Evolutionary conservation across 2,888 invertebrate genomes (phyloP).

Genomic region (Stenotaenia linearis): DNA sequence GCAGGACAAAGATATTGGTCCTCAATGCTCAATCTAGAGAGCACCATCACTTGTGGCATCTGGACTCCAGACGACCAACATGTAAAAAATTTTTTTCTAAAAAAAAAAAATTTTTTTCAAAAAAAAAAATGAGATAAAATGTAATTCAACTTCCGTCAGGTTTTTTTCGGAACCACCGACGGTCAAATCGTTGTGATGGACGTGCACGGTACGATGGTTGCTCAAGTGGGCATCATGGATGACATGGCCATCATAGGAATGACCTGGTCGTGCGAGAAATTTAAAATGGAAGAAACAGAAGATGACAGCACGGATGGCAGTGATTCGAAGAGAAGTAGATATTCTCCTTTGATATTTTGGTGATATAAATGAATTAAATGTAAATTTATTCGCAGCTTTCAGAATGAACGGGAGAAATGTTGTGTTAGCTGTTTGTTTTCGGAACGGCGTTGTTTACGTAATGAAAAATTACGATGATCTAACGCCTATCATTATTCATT

Average conservation of each 20-base stretch:
- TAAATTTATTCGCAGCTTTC: neutral
- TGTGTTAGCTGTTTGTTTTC: constrained; percentile 79
- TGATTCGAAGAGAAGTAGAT: neutral
- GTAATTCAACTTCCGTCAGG: constrained; percentile 50
- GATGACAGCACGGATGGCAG: constrained; percentile 35
- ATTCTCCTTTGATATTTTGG: neutral
- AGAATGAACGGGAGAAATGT: constrained; percentile 54
- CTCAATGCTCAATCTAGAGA: constrained; percentile 88
- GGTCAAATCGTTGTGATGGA: constrained; percentile 96
- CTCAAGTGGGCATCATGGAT: constrained; percentile 74
- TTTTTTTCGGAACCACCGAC: constrained; percentile 90
- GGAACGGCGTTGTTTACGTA: constrained; percentile 82
- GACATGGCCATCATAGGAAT: constrained; percentile 81
- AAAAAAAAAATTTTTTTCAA: too few species aligned
- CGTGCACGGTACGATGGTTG: constrained; percentile 88
- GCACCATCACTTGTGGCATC: constrained; percentile 90
- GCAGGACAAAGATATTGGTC: constrained; percentile 98
- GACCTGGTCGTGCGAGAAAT: constrained; percentile 97
- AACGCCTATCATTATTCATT: constrained; percentile 77
- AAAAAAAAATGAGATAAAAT: neutral
- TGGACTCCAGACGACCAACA: constrained; percentile 98
- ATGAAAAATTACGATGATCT: constrained; percentile 90
- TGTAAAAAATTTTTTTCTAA: constrained; percentile 46
- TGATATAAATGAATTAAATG: neutral
- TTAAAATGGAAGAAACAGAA: constrained; percentile 83